phyloP scores from a whole-genome alignment of 1,140 invertebrate genomes.

The Rhizoglyphus robini region DNA sequence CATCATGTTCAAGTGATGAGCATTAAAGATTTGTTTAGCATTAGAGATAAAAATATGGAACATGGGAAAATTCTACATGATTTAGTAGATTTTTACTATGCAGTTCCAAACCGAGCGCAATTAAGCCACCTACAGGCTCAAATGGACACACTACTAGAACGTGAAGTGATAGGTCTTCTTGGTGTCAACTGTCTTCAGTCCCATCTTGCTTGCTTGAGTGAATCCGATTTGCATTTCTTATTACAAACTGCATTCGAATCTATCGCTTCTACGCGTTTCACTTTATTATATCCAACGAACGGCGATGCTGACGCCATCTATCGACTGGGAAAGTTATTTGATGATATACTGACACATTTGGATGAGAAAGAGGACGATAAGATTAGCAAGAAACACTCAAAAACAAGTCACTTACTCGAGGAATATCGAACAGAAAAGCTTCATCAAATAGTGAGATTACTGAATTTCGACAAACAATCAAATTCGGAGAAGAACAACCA shows the following conservation, averaged over 20 bases:
- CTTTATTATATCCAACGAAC: background rate
- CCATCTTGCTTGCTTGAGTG: slow-evolving; percentile 28
- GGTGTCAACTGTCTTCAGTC: slow-evolving; percentile 29
- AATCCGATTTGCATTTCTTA: slow-evolving; percentile 30
- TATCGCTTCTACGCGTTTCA: no score
- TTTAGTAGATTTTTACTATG: no score
- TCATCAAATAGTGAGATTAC: background rate
- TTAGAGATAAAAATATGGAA: no score
- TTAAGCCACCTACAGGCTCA: no score
- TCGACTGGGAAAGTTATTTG: background rate
- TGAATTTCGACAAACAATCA: background rate
- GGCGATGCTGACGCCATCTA: background rate
- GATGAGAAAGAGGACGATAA: no score
- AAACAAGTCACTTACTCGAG: background rate
- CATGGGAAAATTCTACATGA: no score
- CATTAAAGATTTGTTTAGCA: no score
- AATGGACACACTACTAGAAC: background rate
- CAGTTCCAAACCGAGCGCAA: no score
- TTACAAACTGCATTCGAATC: slow-evolving; percentile 21
- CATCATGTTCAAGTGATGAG: no score
- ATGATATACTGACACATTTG: background rate
- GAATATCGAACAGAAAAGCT: slow-evolving; percentile 1
- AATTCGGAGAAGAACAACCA: background rate
- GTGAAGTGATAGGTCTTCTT: background rate
- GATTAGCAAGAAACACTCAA: slow-evolving; percentile 6